These are phyloP conservation scores for Cheilosia variabilis DNA, from an alignment of 2,888 invertebrate genomes.

Conservation along the genomic window DNA sequence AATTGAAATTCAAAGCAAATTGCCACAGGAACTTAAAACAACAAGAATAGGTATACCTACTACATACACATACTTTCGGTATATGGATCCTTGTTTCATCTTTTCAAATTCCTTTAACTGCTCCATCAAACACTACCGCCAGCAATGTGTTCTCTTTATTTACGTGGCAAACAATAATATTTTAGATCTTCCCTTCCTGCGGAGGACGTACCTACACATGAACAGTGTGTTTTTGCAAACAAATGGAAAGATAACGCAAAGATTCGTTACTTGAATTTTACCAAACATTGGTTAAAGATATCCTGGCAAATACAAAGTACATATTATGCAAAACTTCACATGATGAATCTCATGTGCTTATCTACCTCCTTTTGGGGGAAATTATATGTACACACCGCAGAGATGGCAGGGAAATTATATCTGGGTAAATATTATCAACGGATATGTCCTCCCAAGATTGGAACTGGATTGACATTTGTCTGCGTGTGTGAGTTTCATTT, in stretches of 20 bases:
- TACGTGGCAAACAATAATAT: constrained; percentile 21
- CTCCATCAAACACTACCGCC: constrained; percentile 1
- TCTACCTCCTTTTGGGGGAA: background rate
- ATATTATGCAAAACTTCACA: too few relatives aligned
- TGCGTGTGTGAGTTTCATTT: background rate
- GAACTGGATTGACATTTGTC: background rate
- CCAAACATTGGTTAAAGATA: constrained; percentile 24
- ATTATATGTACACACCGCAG: background rate
- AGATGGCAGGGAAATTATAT: constrained; percentile 4
- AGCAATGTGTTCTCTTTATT: constrained; percentile 4
- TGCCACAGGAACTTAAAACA: constrained; percentile 2
- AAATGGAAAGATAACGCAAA: constrained; percentile 7
- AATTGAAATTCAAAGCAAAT: constrained; percentile 26
- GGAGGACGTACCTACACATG: too few relatives aligned
- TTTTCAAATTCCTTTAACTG: background rate
- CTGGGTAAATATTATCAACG: constrained; percentile 12
- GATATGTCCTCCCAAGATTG: background rate
- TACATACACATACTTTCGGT: background rate
- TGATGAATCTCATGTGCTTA: background rate
- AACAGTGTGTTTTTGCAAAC: background rate
- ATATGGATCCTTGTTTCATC: background rate
- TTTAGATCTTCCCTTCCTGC: background rate
- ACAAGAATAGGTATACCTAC: background rate
- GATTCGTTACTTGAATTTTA: constrained; percentile 22
- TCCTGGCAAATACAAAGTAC: constrained; percentile 5